These are phyloP conservation scores for Microplitis mediator DNA, from an alignment of 1,140 invertebrate species.

Conservation along the genomic window DNA sequence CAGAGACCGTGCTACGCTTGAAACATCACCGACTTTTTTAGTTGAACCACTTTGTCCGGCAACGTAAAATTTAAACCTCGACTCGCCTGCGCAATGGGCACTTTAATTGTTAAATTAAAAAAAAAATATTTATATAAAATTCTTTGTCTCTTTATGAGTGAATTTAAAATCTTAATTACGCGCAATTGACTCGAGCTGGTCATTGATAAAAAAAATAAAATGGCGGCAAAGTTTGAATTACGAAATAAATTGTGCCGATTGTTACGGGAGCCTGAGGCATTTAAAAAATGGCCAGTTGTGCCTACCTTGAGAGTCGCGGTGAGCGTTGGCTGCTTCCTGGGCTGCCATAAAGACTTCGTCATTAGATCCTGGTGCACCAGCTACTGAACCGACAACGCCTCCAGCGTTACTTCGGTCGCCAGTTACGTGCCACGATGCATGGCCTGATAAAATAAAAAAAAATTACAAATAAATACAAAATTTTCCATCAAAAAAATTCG, in stretches of 20 bases:
- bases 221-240: slow-evolving; percentile 25
- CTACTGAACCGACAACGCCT: slow-evolving; percentile 51
- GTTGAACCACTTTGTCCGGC: slow-evolving; percentile 58
- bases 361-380: slow-evolving; percentile 55
- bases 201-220: neutral
- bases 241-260: slow-evolving; percentile 48
- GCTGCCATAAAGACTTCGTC: slow-evolving; percentile 75
- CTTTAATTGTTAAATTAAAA: slow-evolving; percentile 18
- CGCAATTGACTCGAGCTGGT: neutral
- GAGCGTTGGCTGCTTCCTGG: slow-evolving; percentile 73
- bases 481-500: neutral
- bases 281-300: slow-evolving; percentile 56
- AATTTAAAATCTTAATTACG: neutral
- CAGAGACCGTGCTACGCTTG: slow-evolving; percentile 61
- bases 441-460: slow-evolving; percentile 36
- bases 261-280: slow-evolving; percentile 49
- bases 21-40: slow-evolving; percentile 46
- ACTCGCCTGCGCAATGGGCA: slow-evolving; percentile 56
- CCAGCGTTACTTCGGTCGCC: slow-evolving; percentile 68
- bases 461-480: neutral
- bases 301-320: slow-evolving; percentile 81
- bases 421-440: slow-evolving; percentile 68
- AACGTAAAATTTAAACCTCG: slow-evolving; percentile 41
- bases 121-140: too few species aligned
- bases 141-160: too few species aligned